phyloP scores from a whole-genome alignment of 1,140 invertebrate genomes.

The Cepaea nemoralis region DNA sequence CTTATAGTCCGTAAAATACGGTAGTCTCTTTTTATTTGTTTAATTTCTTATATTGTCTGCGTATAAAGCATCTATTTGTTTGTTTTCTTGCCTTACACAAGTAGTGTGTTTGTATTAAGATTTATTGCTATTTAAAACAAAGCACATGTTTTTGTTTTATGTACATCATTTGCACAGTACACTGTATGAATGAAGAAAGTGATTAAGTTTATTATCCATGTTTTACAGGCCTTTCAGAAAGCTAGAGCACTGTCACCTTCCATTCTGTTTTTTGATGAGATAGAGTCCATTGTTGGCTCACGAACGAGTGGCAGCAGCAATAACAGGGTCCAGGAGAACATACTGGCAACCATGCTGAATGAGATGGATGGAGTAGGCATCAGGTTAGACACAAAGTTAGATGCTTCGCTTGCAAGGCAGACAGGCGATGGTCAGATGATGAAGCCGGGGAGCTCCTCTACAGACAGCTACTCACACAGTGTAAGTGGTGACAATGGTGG shows the following conservation, averaged over 20 bases:
- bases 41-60: no score
- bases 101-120: no score
- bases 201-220: no score
- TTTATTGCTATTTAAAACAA: no score
- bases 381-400: conserved; percentile 54
- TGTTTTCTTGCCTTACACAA: no score
- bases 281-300: conserved; percentile 68
- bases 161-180: no score
- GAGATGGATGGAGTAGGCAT: conserved; percentile 76
- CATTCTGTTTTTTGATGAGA: conserved; percentile 69
- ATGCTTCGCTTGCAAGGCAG: conserved; percentile 1
- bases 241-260: conserved; percentile 65
- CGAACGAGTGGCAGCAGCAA: conserved; percentile 62
- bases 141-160: no score
- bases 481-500: not conserved
- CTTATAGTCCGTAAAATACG: no score
- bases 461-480: not conserved
- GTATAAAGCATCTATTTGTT: no score
- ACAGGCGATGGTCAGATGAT: conserved; percentile 13
- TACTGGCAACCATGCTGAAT: conserved; percentile 68
- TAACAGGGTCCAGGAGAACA: conserved; percentile 66
- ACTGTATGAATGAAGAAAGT: no score
- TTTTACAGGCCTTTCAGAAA: conserved; percentile 66
- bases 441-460: not conserved
- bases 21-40: no score